Conservation (phyloP, 1,140 invertebrate species). For the Ooceraea biroi region DNA sequence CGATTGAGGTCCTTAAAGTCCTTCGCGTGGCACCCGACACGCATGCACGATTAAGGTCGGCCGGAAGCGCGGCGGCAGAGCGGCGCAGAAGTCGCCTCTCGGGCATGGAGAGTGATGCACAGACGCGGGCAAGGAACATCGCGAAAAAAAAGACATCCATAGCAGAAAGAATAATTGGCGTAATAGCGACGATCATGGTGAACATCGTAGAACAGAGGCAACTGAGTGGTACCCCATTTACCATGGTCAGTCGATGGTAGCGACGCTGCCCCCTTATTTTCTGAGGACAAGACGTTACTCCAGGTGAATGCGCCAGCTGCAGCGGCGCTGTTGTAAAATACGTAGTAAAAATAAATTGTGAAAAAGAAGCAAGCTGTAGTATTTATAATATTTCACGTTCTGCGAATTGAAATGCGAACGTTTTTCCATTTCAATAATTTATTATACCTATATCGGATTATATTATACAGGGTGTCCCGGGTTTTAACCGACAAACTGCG, state of each 20-base stretch:
- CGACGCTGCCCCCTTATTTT: neutral
- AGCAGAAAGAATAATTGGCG: conserved; percentile 10
- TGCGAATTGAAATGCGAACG: too few relatives aligned
- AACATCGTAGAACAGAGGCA: neutral
- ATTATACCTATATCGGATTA: too few relatives aligned
- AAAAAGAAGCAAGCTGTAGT: neutral
- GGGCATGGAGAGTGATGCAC: neutral
- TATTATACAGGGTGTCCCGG: too few relatives aligned
- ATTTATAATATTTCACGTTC: neutral
- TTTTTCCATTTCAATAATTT: too few relatives aligned
- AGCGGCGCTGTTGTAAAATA: too few relatives aligned
- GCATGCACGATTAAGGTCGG: conserved; percentile 61
- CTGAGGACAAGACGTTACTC: neutral
- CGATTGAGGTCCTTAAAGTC: conserved; percentile 33
- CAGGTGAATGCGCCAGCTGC: too few relatives aligned
- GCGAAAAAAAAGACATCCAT: conserved; percentile 11
- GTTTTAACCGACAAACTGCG: too few relatives aligned
- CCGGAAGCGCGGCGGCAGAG: conserved; percentile 44
- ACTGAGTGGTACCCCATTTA: neutral
- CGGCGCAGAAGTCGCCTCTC: conserved; percentile 10
- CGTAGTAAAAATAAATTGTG: neutral
- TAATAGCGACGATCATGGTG: neutral
- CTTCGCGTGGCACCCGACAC: conserved; percentile 52
- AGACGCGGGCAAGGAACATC: neutral
- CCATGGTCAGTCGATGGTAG: too few relatives aligned